These are phyloP conservation scores for Phyllostomus discolor DNA, from an alignment of 2,113 vertebrate genomes.

Conservation along the genomic window DNA sequence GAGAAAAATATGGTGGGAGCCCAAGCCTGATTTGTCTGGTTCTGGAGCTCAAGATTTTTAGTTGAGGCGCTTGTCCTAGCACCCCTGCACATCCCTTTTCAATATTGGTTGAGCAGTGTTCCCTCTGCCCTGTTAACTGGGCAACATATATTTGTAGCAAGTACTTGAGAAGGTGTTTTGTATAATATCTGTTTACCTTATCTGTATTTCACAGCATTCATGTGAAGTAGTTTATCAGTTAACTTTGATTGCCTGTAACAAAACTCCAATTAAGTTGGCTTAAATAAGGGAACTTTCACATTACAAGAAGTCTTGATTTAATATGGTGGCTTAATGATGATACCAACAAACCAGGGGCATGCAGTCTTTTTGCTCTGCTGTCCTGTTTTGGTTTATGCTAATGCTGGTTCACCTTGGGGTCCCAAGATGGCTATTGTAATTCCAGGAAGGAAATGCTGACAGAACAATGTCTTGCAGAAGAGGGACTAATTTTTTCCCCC, in stretches of 20 bases:
- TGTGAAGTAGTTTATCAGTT: neutral
- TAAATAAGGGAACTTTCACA: neutral
- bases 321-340: neutral
- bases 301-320: conserved; percentile 3
- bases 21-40: neutral
- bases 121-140: neutral
- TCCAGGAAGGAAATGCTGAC: neutral
- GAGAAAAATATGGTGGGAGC: neutral
- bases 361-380: neutral
- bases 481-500: neutral
- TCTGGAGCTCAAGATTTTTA: neutral
- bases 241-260: conserved; percentile 14
- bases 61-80: neutral
- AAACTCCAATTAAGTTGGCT: conserved; percentile 1
- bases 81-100: neutral
- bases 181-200: neutral
- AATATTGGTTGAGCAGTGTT: neutral
- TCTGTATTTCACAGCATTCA: neutral
- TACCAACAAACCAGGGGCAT: neutral
- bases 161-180: neutral
- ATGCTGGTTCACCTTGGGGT: neutral
- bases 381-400: neutral
- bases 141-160: neutral
- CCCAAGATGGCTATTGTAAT: neutral
- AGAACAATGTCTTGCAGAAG: neutral